Percentiles rank a stretch among this genome's conserved stretches.
Conservation (phyloP, 1,140 invertebrate species). For the Drosophila nigromelanica region DNA sequence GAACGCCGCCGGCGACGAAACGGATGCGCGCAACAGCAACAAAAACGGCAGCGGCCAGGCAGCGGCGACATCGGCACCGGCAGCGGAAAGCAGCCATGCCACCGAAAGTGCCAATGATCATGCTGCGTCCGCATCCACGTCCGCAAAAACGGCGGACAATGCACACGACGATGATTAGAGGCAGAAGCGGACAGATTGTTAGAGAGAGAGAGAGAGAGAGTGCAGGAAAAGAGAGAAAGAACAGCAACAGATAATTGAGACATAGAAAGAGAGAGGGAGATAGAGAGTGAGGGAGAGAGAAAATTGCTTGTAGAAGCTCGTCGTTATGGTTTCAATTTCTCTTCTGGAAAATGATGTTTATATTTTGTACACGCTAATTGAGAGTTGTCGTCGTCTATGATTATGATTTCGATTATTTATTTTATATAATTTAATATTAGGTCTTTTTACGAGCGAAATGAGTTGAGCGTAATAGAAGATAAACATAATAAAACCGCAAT, state of each 20-base stretch:
- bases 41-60: conserved; percentile 55
- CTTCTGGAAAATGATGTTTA: conserved; percentile 53
- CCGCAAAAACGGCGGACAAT: conserved; percentile 45
- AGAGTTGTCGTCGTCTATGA: conserved; percentile 52
- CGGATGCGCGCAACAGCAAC: conserved; percentile 73
- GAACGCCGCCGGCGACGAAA: conserved; percentile 63
- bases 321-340: conserved; percentile 67
- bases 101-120: conserved; percentile 77
- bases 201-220: no score
- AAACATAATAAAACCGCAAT: conserved; percentile 21
- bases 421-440: conserved; percentile 81
- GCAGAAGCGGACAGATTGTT: not conserved
- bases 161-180: conserved; percentile 60
- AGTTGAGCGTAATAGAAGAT: conserved; percentile 57
- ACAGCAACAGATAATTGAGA: not conserved
- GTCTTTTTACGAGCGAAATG: conserved; percentile 66
- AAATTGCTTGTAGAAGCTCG: conserved; percentile 44
- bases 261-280: conserved; percentile 6
- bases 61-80: conserved; percentile 28
- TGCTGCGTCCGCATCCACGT: conserved; percentile 24
- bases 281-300: conserved; percentile 18
- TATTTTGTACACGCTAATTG: conserved; percentile 51
- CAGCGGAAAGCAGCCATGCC: conserved; percentile 61
- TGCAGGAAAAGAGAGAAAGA: conserved; percentile 1
- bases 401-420: conserved; percentile 81